Percentiles rank a stretch among this genome's conserved stretches.
These are phyloP conservation scores for Neolamprologus falcicula DNA, from an alignment of 2,113 vertebrate genomes.

Conservation along the genomic window DNA sequence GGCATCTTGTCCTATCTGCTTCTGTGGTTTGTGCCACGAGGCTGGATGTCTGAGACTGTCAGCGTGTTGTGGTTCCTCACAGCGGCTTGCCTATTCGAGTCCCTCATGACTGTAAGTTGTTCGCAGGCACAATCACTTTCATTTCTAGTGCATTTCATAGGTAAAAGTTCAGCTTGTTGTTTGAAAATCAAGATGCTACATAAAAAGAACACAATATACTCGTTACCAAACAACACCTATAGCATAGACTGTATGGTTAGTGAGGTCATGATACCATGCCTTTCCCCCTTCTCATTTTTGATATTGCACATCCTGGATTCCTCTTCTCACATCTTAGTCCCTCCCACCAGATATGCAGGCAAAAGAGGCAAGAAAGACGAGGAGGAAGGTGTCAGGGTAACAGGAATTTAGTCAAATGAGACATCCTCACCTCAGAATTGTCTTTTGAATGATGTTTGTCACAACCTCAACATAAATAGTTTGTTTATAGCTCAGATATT, in stretches of 20 bases:
- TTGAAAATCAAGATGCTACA: neutral
- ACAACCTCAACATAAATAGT: neutral
- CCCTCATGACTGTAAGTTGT: constrained; percentile 69
- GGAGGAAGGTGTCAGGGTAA: neutral
- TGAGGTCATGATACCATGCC: fast-evolving
- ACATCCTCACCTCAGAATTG: neutral
- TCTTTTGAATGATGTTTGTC: neutral
- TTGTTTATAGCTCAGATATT: neutral
- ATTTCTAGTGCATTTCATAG: neutral
- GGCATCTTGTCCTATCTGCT: constrained; percentile 61
- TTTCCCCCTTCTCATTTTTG: neutral
- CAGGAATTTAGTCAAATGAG: neutral
- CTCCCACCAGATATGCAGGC: neutral
- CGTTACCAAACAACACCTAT: neutral
- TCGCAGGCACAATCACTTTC: neutral
- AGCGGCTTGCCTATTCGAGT: constrained; percentile 70
- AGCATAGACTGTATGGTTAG: neutral
- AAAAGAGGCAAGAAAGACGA: neutral
- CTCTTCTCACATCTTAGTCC: neutral
- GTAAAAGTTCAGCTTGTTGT: neutral
- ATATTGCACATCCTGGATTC: neutral
- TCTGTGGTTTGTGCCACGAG: constrained; percentile 64
- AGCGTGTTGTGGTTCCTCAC: constrained; percentile 70
- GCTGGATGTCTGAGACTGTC: constrained; percentile 14
- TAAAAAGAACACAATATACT: fast-evolving